These are phyloP conservation scores for Chionodraco myersi DNA, from an alignment of 2,113 vertebrate genomes.

Conservation along the genomic window DNA sequence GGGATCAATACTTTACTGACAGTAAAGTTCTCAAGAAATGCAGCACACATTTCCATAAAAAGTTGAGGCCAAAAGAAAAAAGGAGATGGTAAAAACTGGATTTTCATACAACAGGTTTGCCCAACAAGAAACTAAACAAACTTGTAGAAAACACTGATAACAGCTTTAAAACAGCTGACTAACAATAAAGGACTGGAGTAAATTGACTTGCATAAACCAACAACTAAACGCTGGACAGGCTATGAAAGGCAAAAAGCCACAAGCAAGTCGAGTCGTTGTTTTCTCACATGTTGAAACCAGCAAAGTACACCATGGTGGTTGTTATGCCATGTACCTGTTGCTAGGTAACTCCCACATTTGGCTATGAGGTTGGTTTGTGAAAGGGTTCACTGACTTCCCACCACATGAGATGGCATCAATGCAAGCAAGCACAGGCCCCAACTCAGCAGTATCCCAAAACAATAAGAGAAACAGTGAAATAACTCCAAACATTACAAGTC, in stretches of 20 bases:
- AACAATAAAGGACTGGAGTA: background rate
- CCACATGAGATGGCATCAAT: background rate
- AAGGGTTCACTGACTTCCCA: conserved; percentile 9
- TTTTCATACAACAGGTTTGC: background rate
- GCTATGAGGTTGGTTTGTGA: conserved; percentile 23
- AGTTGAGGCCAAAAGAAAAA: background rate
- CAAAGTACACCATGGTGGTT: conserved; percentile 16
- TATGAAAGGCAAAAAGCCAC: conserved; percentile 1
- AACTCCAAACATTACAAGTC: background rate
- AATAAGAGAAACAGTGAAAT: background rate
- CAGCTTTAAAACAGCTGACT: background rate
- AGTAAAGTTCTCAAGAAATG: background rate
- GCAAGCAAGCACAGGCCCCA: background rate
- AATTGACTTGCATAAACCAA: background rate
- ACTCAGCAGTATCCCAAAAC: background rate
- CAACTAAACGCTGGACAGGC: background rate
- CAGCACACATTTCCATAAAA: background rate
- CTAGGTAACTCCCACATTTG: conserved; percentile 46
- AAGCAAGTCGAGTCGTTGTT: conserved; percentile 21
- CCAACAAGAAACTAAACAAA: background rate
- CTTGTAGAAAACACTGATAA: background rate
- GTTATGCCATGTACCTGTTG: conserved; percentile 37
- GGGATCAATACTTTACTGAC: background rate
- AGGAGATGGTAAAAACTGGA: background rate
- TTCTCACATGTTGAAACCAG: conserved; percentile 27